Percentiles rank a stretch among this genome's conserved stretches.
phyloP scores from a whole-genome alignment of 2,113 vertebrate species.

The Triplophysa rosa region DNA sequence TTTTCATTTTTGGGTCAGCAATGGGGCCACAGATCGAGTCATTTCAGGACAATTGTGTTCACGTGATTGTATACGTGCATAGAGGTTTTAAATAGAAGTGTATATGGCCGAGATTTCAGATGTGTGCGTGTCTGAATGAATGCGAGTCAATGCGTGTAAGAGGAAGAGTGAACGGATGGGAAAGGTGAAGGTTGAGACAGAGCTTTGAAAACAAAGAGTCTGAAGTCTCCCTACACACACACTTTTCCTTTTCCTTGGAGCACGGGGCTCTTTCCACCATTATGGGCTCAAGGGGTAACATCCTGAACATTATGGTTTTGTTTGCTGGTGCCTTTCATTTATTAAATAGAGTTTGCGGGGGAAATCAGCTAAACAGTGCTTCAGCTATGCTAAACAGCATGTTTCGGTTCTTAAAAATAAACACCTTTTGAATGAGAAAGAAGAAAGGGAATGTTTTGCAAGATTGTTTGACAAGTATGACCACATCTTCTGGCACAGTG shows the following conservation, averaged over 20 bases:
- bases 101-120: conserved; percentile 12
- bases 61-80: conserved; percentile 52
- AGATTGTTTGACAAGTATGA: conserved; percentile 9
- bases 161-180: conserved; percentile 64
- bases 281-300: conserved; percentile 62
- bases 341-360: background rate
- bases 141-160: conserved; percentile 51
- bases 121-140: conserved; percentile 59
- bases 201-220: conserved; percentile 70
- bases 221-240: conserved; percentile 53
- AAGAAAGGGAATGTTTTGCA: background rate
- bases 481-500: conserved; percentile 6
- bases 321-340: conserved; percentile 25
- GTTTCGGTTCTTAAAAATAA: conserved; percentile 1
- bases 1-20: too few species aligned
- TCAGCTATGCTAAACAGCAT: background rate
- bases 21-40: background rate
- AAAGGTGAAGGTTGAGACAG: conserved; percentile 70
- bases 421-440: conserved; percentile 17
- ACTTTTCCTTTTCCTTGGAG: conserved; percentile 66
- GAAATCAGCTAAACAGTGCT: background rate
- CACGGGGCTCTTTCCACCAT: conserved; percentile 57
- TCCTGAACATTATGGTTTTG: conserved; percentile 56
- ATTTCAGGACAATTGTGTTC: conserved; percentile 29
- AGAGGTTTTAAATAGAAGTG: conserved; percentile 42